Evolutionary conservation across 35 echinoderm and acorn worm species (phyloP).

Genomic region (Antedon bifida): DNA sequence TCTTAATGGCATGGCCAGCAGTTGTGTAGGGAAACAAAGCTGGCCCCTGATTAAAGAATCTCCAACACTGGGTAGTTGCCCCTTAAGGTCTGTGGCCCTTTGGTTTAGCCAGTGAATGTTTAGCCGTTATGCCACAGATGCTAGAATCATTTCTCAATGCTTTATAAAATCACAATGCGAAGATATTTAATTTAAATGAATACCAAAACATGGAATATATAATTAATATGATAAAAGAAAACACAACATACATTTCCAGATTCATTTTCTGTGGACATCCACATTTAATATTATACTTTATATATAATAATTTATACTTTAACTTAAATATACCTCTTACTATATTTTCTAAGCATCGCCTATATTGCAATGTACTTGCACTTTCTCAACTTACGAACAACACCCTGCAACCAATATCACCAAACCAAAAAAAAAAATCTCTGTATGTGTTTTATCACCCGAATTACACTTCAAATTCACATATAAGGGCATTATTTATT

Average conservation of each 20-base stretch:
- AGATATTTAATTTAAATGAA: too few species aligned
- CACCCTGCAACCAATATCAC: background rate
- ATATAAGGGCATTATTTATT: too few species aligned
- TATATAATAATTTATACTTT: background rate
- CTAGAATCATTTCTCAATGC: too few species aligned
- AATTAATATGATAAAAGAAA: background rate
- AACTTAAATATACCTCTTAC: background rate
- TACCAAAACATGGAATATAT: too few species aligned
- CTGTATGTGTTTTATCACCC: background rate
- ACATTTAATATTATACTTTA: background rate
- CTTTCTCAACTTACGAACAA: background rate
- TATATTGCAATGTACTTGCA: background rate
- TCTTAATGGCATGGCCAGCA: too few species aligned
- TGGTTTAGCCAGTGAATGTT: too few species aligned
- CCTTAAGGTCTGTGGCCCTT: too few species aligned
- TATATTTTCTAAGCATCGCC: background rate
- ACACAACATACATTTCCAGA: background rate
- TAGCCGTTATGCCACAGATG: too few species aligned
- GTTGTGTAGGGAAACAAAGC: too few species aligned
- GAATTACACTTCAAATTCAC: background rate
- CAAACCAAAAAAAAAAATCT: background rate
- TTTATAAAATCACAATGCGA: too few species aligned
- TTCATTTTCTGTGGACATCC: background rate
- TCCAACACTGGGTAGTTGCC: too few species aligned
- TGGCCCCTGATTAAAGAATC: too few species aligned